phyloP scores from a whole-genome alignment of 2,888 invertebrate genomes.

The Agonum fuliginosum region DNA sequence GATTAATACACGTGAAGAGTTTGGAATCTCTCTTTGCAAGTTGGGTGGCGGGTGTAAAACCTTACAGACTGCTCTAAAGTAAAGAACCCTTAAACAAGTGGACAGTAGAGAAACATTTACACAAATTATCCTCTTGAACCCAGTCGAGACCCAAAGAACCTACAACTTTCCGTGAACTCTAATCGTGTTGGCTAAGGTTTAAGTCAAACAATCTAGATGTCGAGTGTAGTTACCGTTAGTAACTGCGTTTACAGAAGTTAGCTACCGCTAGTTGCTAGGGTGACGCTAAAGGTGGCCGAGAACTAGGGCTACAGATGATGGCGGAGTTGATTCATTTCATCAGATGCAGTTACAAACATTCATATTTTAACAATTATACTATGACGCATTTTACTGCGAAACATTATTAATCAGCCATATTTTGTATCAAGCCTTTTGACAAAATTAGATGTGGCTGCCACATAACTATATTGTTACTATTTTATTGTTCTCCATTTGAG shows the following conservation, averaged over 20 bases:
- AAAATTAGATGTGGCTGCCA: no score
- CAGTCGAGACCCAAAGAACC: conserved; percentile 7
- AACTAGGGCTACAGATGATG: no score
- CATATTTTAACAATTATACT: no score
- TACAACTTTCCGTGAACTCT: conserved; percentile 43
- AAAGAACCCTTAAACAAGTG: conserved; percentile 24
- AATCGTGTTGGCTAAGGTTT: conserved; percentile 26
- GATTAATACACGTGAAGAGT: not conserved
- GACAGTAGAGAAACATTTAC: conserved; percentile 21
- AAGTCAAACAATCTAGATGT: conserved; percentile 40
- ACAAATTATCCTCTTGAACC: conserved; percentile 23
- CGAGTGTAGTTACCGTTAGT: conserved; percentile 38
- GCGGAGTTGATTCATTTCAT: no score
- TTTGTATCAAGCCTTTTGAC: no score
- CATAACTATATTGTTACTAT: no score
- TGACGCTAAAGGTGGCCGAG: no score
- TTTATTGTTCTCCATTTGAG: no score
- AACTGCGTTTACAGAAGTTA: conserved; percentile 55
- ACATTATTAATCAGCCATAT: no score
- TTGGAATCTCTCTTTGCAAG: not conserved
- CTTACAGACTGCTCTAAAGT: conserved; percentile 18
- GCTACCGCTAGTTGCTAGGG: conserved; percentile 27
- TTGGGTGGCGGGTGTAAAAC: not conserved
- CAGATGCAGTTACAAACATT: no score
- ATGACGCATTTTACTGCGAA: no score